phyloP scores from a whole-genome alignment of 2,113 vertebrate genomes.

The Bagarius yarrelli region DNA sequence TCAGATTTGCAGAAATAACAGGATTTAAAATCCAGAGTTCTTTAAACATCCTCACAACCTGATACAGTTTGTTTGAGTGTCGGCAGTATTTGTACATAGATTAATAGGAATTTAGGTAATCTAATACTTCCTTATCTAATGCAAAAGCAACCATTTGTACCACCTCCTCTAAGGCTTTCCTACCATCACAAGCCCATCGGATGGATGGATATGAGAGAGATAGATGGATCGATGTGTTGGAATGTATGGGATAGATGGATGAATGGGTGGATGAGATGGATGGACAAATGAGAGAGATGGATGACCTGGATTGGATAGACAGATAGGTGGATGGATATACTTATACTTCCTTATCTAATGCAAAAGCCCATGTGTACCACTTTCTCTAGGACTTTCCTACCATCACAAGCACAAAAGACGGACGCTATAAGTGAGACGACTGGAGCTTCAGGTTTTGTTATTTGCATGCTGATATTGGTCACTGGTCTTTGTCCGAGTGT shows the following conservation, averaged over 20 bases:
- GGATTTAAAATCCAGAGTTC: not conserved
- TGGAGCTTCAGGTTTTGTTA: constrained; percentile 30
- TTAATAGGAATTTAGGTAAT: not conserved
- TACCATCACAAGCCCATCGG: constrained; percentile 38
- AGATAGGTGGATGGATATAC: too few species aligned
- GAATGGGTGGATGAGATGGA: too few species aligned
- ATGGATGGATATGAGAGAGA: too few species aligned
- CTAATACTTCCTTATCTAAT: not conserved
- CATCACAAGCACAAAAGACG: too few species aligned
- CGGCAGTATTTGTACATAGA: not conserved
- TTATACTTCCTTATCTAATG: too few species aligned
- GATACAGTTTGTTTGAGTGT: not conserved
- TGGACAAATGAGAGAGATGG: too few species aligned
- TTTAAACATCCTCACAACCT: constrained; percentile 6
- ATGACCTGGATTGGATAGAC: too few species aligned
- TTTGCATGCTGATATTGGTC: constrained; percentile 31
- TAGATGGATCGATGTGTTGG: too few species aligned
- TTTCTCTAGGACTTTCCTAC: too few species aligned
- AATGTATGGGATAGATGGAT: too few species aligned
- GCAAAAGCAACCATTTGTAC: not conserved
- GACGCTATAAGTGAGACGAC: constrained; percentile 39
- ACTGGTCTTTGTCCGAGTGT: constrained; percentile 37
- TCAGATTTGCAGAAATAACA: not conserved
- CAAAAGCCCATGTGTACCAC: too few species aligned
- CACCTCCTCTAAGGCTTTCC: not conserved